Base-by-base conservation (phyloP, 2,888 invertebrate genomes). In the Trileptium ribeirensis region DNA sequence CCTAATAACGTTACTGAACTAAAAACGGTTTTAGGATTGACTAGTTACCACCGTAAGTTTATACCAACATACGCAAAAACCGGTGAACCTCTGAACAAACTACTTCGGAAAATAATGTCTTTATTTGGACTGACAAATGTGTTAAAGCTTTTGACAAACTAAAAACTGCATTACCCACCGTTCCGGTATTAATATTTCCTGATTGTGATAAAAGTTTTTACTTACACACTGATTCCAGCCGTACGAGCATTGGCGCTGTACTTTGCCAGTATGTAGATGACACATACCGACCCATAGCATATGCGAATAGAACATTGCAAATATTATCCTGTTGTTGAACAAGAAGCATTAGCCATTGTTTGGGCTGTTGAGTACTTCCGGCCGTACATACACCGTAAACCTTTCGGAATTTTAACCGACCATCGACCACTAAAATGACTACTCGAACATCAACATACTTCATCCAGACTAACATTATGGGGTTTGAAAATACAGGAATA, bases 1-100 rank as follows among this genome's bases (percentile, higher is more conserved):
- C 77, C 77, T 38, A 75, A 38, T 15, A 38, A 75, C 8, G n/a
- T 75, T 34, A 75, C n/a, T 2, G 37, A 75, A 75, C 37, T 38
- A 38, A 75, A 39, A 75, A 3, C 33, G 36, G 24, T 75, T 36
- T n/a, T 75, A n/a, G 77, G 77, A 2, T 33, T 75, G 77, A 39
- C n/a, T 3, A 75, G n/a, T 39, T 75, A 39, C 29, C 36, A 75
- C 77, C 34, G n/a, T n/a, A 75, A 36, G 36, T 75, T 75, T 19
- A 34, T 38, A n/a, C 37, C 77, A 37, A 36, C 24, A 33, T 38
- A 38, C 38, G 77, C 77, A 34, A 75, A 29, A 29, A 37, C n/a
- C n/a, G 38, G 24, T 15, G 77, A 75, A 39, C 77, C 39, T 3
- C 37, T 75, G 15, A 24, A n/a, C n/a, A 37, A 38, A 8, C 38